Evolutionary conservation across 2,797 vertebrate species (phyloP), one percentile per base, ranked within the genome.

Genomic region (Helostoma temminkii): DNA sequence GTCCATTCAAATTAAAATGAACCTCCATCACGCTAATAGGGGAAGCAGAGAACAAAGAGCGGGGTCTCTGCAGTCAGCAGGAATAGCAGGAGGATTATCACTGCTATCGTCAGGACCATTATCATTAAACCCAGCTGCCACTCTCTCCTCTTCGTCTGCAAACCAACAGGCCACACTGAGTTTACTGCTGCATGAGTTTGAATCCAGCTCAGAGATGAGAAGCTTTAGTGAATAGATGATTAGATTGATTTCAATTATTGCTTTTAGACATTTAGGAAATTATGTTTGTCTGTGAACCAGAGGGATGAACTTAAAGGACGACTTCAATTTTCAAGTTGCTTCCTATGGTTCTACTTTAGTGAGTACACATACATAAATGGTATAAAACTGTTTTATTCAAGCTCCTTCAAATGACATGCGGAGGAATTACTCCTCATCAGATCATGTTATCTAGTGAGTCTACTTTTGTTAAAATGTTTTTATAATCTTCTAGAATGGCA

Each of bases 1-100:
- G 84, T 90, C 88, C 86, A 84, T 92, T 93, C 87, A 90, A 93
- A 93, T 93, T 85, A 91, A 91, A 93, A 93, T 85, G 80, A 93
- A 88, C 74, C 88, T 89, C 79, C 76, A 88, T 93, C 87, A 92
- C 73, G 26, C 89, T 92, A 92, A 90, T 84, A 83, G 88, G 77
- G 79, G 65, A 58, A 85, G 81, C 55, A 53, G 70, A 87, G 88
- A 90, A 93, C 93, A 93, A 93, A 89, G 91, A 71, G 42, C n/a
- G 5, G 74, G 73, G 89, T 91, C 89, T 88, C 84, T 78, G 81
- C 84, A 79, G 88, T 86, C 83, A 88, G 87, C 89, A 87, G 83
- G 86, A 84, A 92, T 66, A 82, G 77, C 85, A 48, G 75, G 69
- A 74, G 88, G 90, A 93, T 92, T 90, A 91, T 86, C 86, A 55